Base-by-base conservation (phyloP, 2,888 invertebrate genomes). In the Eurytoma adleriae region DNA sequence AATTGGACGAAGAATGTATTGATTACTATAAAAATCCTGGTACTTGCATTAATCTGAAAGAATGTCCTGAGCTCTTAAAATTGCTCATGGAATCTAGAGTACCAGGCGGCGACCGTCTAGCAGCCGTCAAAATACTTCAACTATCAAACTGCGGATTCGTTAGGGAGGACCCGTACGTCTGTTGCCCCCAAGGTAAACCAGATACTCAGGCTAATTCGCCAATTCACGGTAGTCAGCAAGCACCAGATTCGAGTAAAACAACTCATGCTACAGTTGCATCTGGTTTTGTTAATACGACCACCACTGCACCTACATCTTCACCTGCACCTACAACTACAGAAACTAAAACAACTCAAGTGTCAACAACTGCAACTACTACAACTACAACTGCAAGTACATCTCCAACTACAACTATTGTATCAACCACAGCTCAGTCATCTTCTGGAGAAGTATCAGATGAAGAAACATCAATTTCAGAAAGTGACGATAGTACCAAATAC, bases 81-180 rank as follows among this genome's bases (percentile, higher is more conserved):
- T 40, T 74, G 74, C 2, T 66, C 2, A 18, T 13, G 14, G 64
- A 7, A 18, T 5, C 16, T 1, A 10, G 4, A 40, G n/a, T 1
- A 30, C 5, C 7, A 18, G 2, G 48, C 0, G 2, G 61, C 0
- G 12, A 10, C 13, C 52, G 52, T n/a, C 0, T 20, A 0, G 18
- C 61, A 24, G 68, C 52, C 27, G 90, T 92, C 0, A 86, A 89
- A n/a, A 93, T 93, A 83, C 90, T 96, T 61, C 92, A 93, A 81
- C 91, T 91, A 69, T 93, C 95, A 10, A 94, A 94, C 20, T 96
- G 96, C 84, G 95, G 95, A 0, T 94, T 93, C 84, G 91, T 92
- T 24, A 92, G 92, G 0, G 86, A 88, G 79, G 85, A 91, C 14
- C 95, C 95, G 5, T 92, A 93, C 90, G 95, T 95, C 71, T 92